Conservation (phyloP, 2,797 vertebrate genomes). For the Pangasius djambal region DNA sequence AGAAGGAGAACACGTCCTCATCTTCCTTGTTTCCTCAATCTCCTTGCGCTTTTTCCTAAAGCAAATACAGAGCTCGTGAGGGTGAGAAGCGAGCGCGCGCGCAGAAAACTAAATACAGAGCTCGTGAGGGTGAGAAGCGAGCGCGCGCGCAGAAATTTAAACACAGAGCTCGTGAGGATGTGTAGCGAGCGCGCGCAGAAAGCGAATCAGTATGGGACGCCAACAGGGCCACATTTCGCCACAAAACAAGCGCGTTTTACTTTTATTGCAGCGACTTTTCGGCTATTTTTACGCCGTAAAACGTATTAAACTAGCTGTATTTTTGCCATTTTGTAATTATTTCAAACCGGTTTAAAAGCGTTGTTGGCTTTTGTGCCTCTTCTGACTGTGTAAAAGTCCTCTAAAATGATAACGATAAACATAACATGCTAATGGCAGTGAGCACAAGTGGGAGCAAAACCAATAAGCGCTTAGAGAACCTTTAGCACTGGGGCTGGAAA, state of each 20-base stretch:
- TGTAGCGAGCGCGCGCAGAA: neutral
- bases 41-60: constrained; percentile 61
- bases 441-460: neutral
- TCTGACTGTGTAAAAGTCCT: neutral
- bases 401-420: neutral
- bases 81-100: neutral
- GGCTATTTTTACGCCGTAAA: neutral
- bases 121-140: neutral
- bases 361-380: neutral
- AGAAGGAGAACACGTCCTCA: constrained; percentile 59
- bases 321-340: neutral
- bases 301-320: neutral
- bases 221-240: neutral
- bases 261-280: neutral
- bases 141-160: neutral
- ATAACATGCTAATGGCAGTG: neutral
- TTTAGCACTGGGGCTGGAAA: neutral
- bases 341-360: neutral
- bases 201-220: neutral
- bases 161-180: constrained; percentile 43
- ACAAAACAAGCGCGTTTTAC: neutral
- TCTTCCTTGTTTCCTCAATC: constrained; percentile 59
- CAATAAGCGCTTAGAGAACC: neutral
- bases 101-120: constrained; percentile 49
- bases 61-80: constrained; percentile 47